Evolutionary conservation across 2,888 invertebrate genomes (phyloP).

Genomic region (Megamerina dolium): DNA sequence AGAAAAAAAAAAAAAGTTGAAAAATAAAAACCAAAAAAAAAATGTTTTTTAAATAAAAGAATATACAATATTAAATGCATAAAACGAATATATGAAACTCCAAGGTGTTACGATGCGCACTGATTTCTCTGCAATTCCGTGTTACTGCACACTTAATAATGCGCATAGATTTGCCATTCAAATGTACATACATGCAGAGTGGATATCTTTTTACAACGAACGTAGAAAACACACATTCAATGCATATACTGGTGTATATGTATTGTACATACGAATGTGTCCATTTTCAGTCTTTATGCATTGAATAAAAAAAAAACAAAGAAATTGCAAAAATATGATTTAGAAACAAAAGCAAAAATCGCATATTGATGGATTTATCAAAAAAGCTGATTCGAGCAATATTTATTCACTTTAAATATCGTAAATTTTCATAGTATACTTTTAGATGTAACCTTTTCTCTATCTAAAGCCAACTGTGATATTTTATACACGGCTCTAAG

Average conservation of each 20-base stretch:
- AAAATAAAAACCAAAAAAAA: neutral
- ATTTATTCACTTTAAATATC: no score
- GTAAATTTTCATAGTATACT: no score
- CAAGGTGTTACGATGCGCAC: constrained; percentile 1
- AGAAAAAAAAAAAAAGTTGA: neutral
- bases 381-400: no score
- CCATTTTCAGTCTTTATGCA: no score
- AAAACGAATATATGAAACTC: neutral
- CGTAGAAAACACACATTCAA: neutral
- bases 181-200: no score
- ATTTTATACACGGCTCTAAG: no score
- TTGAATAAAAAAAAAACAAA: neutral
- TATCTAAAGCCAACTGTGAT: no score
- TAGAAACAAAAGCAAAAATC: neutral
- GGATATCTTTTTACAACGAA: neutral
- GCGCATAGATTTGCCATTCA: constrained; percentile 21
- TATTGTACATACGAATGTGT: no score
- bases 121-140: constrained; percentile 15
- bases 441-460: no score
- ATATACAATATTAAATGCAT: no score
- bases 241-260: neutral
- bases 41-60: neutral
- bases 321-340: neutral
- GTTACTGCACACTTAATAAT: constrained; percentile 24
- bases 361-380: neutral